Conservation (phyloP, 2,113 vertebrate species). For the Oceanodroma tethys region DNA sequence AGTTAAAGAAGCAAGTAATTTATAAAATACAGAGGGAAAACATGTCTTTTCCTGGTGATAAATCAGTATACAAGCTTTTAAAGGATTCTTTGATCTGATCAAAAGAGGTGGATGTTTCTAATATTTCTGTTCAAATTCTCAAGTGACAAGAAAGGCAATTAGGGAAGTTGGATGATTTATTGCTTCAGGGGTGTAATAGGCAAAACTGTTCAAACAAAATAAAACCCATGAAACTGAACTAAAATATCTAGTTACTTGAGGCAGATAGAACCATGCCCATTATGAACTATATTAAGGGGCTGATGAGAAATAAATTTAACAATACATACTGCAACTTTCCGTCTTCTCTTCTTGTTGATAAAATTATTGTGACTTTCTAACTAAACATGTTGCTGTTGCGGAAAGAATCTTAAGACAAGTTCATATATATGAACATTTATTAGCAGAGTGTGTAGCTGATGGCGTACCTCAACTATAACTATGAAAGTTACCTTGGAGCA, state of each 20-base stretch:
- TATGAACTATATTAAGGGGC: neutral
- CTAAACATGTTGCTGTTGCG: neutral
- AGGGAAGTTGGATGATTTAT: constrained; percentile 16
- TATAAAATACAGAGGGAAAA: neutral
- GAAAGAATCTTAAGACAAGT: neutral
- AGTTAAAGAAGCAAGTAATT: neutral
- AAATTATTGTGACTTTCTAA: neutral
- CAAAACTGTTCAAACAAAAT: neutral
- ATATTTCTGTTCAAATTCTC: constrained; percentile 32
- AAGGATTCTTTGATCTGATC: constrained; percentile 23
- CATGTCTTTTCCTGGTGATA: neutral
- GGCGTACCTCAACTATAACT: neutral
- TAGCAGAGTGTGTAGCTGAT: neutral
- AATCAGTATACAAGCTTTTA: neutral
- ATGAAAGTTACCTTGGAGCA: neutral
- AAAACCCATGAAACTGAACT: neutral
- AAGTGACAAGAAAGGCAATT: constrained; percentile 3
- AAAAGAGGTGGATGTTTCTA: constrained; percentile 19
- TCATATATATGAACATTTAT: neutral
- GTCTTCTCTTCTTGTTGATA: neutral
- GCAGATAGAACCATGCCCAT: neutral
- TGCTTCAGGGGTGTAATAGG: neutral
- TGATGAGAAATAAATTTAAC: neutral
- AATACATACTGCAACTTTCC: neutral
- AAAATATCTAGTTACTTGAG: neutral